These are phyloP conservation scores for Drosophila rubida DNA, from an alignment of 2,888 invertebrate species.

Conservation along the genomic window DNA sequence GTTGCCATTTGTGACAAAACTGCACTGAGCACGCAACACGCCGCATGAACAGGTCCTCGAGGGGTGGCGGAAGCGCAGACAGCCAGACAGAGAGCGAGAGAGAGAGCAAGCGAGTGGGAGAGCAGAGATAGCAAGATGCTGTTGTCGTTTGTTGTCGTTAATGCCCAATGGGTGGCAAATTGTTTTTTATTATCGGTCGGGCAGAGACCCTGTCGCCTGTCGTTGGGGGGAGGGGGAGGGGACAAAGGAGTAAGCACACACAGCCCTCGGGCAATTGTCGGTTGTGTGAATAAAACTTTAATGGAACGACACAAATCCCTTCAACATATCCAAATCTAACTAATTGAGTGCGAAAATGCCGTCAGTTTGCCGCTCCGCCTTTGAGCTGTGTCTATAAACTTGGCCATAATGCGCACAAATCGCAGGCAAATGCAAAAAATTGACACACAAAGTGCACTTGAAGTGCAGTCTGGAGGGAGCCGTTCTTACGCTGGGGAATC, in stretches of 20 bases:
- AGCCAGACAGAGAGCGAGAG: slow-evolving; percentile 7
- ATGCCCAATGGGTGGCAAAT: slow-evolving; percentile 83
- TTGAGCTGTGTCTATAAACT: slow-evolving; percentile 21
- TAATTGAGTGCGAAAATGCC: slow-evolving; percentile 85
- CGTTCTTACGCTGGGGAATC: slow-evolving; percentile 54
- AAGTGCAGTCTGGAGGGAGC: slow-evolving; percentile 38
- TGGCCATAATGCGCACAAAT: slow-evolving; percentile 38
- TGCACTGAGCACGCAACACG: slow-evolving; percentile 59
- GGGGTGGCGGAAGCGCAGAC: slow-evolving; percentile 14
- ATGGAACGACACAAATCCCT: slow-evolving; percentile 82
- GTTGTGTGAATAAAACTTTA: slow-evolving; percentile 83
- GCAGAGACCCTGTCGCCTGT: slow-evolving; percentile 21
- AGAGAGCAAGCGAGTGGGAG: slow-evolving; percentile 13
- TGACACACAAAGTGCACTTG: slow-evolving; percentile 58
- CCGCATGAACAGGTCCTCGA: slow-evolving; percentile 18
- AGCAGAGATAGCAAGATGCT: slow-evolving; percentile 45
- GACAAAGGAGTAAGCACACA: slow-evolving; percentile 56
- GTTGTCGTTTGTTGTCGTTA: slow-evolving; percentile 77
- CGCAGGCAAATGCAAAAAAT: slow-evolving; percentile 40
- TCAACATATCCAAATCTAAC: slow-evolving; percentile 81
- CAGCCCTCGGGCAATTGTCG: slow-evolving; percentile 51
- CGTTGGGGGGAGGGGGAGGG: slow-evolving; percentile 22
- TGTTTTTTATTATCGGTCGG: slow-evolving; percentile 81
- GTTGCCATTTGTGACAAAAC: slow-evolving; percentile 77
- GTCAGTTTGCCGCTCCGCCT: slow-evolving; percentile 65